Evolutionary conservation across 2,888 invertebrate genomes (phyloP).

Genomic region (Seira ritae): DNA sequence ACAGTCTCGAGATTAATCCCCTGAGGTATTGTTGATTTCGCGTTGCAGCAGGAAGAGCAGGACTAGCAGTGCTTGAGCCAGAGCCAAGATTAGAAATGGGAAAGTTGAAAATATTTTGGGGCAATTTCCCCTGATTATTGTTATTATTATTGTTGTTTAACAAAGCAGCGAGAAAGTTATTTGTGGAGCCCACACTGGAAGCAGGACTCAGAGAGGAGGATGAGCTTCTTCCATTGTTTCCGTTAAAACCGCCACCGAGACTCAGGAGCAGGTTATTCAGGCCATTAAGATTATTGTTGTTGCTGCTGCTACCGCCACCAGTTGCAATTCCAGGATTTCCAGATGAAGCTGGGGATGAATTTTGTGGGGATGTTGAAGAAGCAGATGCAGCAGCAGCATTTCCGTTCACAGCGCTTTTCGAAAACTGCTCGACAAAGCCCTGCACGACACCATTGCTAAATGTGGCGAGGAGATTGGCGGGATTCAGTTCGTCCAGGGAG

Average conservation of each 20-base stretch:
- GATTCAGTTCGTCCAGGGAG: constrained; percentile 52
- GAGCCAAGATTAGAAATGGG: neutral
- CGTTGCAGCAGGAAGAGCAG: constrained; percentile 2
- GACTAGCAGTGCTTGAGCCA: constrained; percentile 24
- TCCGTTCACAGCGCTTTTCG: constrained; percentile 27
- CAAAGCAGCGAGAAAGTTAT: constrained; percentile 46
- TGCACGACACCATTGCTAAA: constrained; percentile 71
- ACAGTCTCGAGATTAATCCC: constrained; percentile 49
- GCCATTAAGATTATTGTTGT: constrained; percentile 34
- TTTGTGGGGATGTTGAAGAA: neutral
- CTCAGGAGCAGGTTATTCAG: constrained; percentile 45
- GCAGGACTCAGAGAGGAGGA: neutral
- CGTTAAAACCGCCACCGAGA: constrained; percentile 12
- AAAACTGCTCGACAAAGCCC: constrained; percentile 71
- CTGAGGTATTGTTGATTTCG: constrained; percentile 39
- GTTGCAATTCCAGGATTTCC: neutral
- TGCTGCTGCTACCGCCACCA: neutral
- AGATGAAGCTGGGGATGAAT: constrained; percentile 2
- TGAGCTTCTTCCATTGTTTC: constrained; percentile 27
- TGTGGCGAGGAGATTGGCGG: constrained; percentile 69
- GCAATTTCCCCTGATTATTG: constrained; percentile 5
- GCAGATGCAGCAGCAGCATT: neutral
- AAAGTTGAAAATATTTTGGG: constrained; percentile 37
- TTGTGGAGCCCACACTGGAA: neutral
- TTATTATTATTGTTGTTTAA: constrained; percentile 35